A percentile compares a stretch with the other conserved stretches of the same genome.
These are phyloP conservation scores for Ptychobarbus kaznakovi DNA, from an alignment of 2,797 vertebrate species.

Conservation along the genomic window DNA sequence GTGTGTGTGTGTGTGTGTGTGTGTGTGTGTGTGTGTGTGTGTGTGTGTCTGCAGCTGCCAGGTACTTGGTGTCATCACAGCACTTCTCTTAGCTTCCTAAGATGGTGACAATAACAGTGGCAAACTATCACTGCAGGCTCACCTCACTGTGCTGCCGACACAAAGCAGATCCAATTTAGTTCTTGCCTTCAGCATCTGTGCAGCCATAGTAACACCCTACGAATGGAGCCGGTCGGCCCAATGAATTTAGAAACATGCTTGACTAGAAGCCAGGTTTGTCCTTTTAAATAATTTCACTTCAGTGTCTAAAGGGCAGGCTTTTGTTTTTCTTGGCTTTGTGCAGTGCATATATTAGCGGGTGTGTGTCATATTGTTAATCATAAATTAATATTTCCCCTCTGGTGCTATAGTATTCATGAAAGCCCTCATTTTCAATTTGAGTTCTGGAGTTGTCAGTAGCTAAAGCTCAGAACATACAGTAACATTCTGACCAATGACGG, in stretches of 20 bases:
- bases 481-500: background rate
- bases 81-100: conserved; percentile 29
- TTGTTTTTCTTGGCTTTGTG: background rate
- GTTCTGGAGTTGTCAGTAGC: background rate
- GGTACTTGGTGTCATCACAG: conserved; percentile 23
- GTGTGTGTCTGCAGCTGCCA: conserved; percentile 21
- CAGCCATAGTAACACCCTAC: conserved; percentile 22
- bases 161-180: conserved; percentile 42
- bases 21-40: conserved; percentile 47
- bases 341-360: background rate
- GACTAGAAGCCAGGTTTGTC: conserved; percentile 35
- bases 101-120: conserved; percentile 23
- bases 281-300: conserved; percentile 28
- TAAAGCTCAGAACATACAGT: background rate
- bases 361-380: conserved; percentile 2
- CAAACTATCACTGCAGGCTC: conserved; percentile 8
- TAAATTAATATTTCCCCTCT: background rate
- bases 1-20: conserved; percentile 40
- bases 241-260: conserved; percentile 19
- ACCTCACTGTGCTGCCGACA: background rate
- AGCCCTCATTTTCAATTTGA: background rate
- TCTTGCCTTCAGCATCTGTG: conserved; percentile 29
- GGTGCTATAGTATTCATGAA: background rate
- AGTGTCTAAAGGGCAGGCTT: conserved; percentile 9
- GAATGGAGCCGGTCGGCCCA: background rate